Base-by-base conservation (phyloP, 1,140 invertebrate genomes). In the Atta cephalotes region DNA sequence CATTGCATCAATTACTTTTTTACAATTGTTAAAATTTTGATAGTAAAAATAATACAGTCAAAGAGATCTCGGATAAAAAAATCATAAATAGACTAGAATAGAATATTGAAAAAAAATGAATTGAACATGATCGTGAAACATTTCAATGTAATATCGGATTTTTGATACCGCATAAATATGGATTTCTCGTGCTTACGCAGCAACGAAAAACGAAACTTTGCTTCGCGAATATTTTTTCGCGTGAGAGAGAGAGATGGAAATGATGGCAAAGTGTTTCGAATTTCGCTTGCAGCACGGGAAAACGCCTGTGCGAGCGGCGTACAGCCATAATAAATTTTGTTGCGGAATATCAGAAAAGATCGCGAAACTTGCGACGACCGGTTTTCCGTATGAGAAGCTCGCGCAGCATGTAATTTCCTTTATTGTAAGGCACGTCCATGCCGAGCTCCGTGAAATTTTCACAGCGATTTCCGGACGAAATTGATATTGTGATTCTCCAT, bases 401-500 rank as follows among this genome's bases (percentile, higher is more conserved):
- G 58, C 72, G 63, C 68, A 35, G 86, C 88, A 87, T 87, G 82
- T 85, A 86, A 71, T 78, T 87, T 74, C 72, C 51, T 63, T 85
- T 85, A 85, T 85, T 79, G 62, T 51, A 35, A 56, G n/a, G 21
- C 63, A 65, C 49, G 53, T 56, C 31, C 53, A 49, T 18, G 12
- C n/a, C 39, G 85, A 25, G 28, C 53, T 49, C 16, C 58, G 21
- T 35, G 49, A 87, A 85, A 85, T 85, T 85, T 89, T 89, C 87
- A 85, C 66, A 53, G 10, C 76, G 80, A 89, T 90, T 87, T 89
- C 78, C 88, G 16, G n/a, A 45, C 63, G 35, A 90, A 89, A 90
- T 87, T 88, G 82, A 78, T 84, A 56, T 68, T 63, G 63, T 81
- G 63, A 82, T 74, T 72, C 60, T 85, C 58, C 31, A 82, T 74